phyloP scores from a whole-genome alignment of 2,113 vertebrate species.

The Oophaga pumilio region DNA sequence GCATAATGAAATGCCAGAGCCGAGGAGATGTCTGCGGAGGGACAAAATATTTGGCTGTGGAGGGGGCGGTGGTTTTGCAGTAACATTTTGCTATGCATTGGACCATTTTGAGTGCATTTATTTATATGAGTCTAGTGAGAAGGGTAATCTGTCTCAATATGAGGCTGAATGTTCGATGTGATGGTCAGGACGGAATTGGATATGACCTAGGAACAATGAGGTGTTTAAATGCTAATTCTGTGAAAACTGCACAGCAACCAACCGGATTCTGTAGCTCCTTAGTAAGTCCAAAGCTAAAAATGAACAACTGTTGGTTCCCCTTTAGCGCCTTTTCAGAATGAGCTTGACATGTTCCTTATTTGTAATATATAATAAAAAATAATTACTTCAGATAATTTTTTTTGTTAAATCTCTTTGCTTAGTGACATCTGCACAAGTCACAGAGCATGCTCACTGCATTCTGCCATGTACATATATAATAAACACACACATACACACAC shows the following conservation, averaged over 20 bases:
- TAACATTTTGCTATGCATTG: background rate
- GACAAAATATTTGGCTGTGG: background rate
- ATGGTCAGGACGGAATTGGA: background rate
- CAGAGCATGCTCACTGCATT: background rate
- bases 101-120: background rate
- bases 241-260: background rate
- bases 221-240: background rate
- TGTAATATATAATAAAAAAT: background rate
- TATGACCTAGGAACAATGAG: background rate
- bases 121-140: background rate
- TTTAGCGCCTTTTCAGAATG: background rate
- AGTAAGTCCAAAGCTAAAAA: background rate
- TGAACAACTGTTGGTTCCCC: background rate
- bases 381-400: background rate
- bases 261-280: background rate
- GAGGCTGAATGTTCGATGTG: background rate
- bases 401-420: too few relatives aligned
- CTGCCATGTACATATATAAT: background rate
- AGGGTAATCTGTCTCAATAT: background rate
- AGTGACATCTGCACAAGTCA: background rate
- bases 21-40: background rate
- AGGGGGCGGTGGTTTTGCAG: background rate
- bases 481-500: too few relatives aligned
- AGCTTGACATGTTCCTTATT: background rate
- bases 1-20: background rate